These are phyloP conservation scores for Ophioninae sp. DNA, from an alignment of 2,888 invertebrate genomes.

Conservation along the genomic window DNA sequence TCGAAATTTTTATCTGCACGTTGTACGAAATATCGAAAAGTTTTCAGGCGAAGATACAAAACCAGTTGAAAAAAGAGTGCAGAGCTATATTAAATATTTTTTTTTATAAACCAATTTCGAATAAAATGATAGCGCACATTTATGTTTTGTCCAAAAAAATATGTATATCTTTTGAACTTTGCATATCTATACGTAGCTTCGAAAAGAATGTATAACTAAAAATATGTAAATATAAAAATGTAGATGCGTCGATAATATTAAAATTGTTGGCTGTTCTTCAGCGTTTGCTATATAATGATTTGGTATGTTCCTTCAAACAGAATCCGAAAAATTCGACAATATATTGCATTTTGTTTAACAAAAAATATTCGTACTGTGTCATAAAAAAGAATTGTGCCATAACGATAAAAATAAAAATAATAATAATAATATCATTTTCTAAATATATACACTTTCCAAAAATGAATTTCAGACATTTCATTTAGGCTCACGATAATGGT, in stretches of 20 bases:
- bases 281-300: no score
- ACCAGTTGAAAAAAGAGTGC: neutral
- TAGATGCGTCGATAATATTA: no score
- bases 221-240: no score
- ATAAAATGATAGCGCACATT: neutral
- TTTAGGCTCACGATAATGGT: neutral
- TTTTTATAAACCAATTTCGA: neutral
- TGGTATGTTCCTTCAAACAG: no score
- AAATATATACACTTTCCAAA: neutral
- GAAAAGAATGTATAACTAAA: no score
- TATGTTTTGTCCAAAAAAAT: neutral
- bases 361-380: no score
- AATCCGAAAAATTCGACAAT: no score
- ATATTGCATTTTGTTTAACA: no score
- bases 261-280: no score
- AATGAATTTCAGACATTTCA: neutral
- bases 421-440: no score
- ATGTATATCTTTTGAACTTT: neutral
- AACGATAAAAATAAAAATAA: no score
- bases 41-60: neutral
- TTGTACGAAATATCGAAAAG: neutral
- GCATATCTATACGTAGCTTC: neutral
- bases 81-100: neutral
- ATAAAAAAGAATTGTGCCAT: no score
- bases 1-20: neutral